phyloP scores from a whole-genome alignment of 2,113 vertebrate species.

The Corythoichthys intestinalis region DNA sequence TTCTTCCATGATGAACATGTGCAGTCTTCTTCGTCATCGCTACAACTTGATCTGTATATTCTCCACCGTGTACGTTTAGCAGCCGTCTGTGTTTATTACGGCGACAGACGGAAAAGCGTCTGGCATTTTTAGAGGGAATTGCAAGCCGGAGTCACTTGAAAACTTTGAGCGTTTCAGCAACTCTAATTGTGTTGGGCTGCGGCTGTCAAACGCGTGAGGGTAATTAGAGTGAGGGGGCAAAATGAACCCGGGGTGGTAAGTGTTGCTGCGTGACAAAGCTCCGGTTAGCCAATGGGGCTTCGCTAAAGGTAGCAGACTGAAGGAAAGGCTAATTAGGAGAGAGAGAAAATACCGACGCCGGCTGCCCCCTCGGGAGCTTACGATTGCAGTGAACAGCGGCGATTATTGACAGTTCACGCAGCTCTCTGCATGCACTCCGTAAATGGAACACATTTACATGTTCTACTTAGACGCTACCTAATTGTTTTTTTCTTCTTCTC shows the following conservation, averaged over 20 bases:
- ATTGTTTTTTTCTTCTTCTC: slow-evolving; percentile 44
- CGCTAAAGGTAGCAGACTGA: slow-evolving; percentile 67
- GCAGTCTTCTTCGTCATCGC: slow-evolving; percentile 29
- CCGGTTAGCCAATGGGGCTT: slow-evolving; percentile 55
- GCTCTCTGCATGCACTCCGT: slow-evolving; percentile 45
- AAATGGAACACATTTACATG: slow-evolving; percentile 61
- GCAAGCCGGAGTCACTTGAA: slow-evolving; percentile 55
- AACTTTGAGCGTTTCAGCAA: slow-evolving; percentile 58
- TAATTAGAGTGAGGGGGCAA: slow-evolving; percentile 71
- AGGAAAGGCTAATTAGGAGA: slow-evolving; percentile 71
- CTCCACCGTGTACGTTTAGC: slow-evolving; percentile 35
- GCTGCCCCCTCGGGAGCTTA: slow-evolving; percentile 51
- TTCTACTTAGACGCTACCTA: slow-evolving; percentile 48
- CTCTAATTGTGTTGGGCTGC: slow-evolving; percentile 64
- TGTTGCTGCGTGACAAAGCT: slow-evolving; percentile 65
- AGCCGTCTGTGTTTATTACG: slow-evolving; percentile 38
- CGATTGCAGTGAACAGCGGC: slow-evolving; percentile 58
- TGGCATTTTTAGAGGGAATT: slow-evolving; percentile 52
- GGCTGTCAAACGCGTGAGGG: slow-evolving; percentile 64
- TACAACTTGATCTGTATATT: slow-evolving; percentile 39
- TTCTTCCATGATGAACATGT: slow-evolving; percentile 18
- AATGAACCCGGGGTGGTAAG: slow-evolving; percentile 63
- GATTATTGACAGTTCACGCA: slow-evolving; percentile 71
- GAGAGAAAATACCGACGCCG: slow-evolving; percentile 67
- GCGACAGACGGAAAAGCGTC: slow-evolving; percentile 50